These are phyloP conservation scores for Oopsacas minuta DNA, from an alignment of 37 sponge, comb jelly and placozoan species.

Conservation along the genomic window DNA sequence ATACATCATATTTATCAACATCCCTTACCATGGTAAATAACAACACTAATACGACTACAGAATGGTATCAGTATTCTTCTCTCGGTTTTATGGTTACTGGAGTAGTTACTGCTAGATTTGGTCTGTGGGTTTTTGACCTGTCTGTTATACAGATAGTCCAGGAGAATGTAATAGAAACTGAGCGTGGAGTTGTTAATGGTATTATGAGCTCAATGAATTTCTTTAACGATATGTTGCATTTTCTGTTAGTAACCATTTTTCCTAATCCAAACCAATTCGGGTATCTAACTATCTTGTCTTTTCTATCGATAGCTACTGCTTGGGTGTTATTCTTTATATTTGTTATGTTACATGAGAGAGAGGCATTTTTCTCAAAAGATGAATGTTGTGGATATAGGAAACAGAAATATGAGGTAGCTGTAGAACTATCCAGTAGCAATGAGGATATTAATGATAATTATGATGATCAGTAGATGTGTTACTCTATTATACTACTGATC, in stretches of 20 bases:
- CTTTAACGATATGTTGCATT: slow-evolving; percentile 78
- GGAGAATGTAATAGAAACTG: slow-evolving; percentile 57
- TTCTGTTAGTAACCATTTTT: slow-evolving; percentile 55
- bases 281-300: slow-evolving; percentile 50
- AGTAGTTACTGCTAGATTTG: slow-evolving; percentile 56
- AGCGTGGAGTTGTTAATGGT: slow-evolving; percentile 80
- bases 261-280: slow-evolving; percentile 65
- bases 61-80: neutral
- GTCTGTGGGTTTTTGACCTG: slow-evolving; percentile 89
- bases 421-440: too few species aligned
- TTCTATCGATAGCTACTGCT: slow-evolving; percentile 41
- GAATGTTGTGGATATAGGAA: neutral
- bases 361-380: neutral
- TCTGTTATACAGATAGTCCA: slow-evolving; percentile 71
- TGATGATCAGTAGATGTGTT: too few species aligned
- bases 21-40: neutral
- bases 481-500: too few species aligned
- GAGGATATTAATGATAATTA: neutral
- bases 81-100: slow-evolving; percentile 50
- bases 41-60: neutral
- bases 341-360: slow-evolving; percentile 14
- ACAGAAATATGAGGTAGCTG: neutral
- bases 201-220: slow-evolving; percentile 84
- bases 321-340: slow-evolving; percentile 43
- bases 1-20: neutral